Evolutionary conservation across 2,113 vertebrate genomes (phyloP).

Genomic region (Etheostoma spectabile): DNA sequence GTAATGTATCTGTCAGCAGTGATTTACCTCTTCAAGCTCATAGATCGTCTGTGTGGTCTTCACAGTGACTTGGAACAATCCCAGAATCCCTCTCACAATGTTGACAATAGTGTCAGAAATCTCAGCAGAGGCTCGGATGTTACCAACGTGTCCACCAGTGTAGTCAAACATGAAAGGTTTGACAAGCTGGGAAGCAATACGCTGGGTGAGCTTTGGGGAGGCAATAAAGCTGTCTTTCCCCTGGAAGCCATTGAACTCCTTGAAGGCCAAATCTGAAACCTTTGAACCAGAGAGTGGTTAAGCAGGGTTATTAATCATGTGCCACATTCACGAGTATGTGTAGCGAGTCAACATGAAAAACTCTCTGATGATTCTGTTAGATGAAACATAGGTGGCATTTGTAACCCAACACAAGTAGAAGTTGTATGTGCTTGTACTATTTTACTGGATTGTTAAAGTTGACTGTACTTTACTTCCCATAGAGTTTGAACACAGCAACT

Average conservation of each 20-base stretch:
- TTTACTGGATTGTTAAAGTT: background rate
- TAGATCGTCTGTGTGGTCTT: slow-evolving; percentile 83
- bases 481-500: background rate
- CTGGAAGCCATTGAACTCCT: slow-evolving; percentile 81
- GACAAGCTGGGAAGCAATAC: slow-evolving; percentile 68
- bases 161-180: slow-evolving; percentile 81
- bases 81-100: slow-evolving; percentile 83
- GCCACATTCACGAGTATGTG: background rate
- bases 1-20: too few species aligned
- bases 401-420: background rate
- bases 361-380: background rate
- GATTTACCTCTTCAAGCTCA: slow-evolving; percentile 80
- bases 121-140: slow-evolving; percentile 72
- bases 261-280: slow-evolving; percentile 77
- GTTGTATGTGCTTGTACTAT: background rate
- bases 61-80: slow-evolving; percentile 81
- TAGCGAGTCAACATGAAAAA: background rate
- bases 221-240: slow-evolving; percentile 60
- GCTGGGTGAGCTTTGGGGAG: slow-evolving; percentile 69
- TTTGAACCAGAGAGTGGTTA: slow-evolving; percentile 36
- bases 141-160: slow-evolving; percentile 67
- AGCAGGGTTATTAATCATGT: background rate
- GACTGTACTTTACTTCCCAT: background rate
- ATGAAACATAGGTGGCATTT: background rate
- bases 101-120: slow-evolving; percentile 80